Evolutionary conservation across 2,797 vertebrate species (phyloP).

Genomic region (Anguilla obscura): DNA sequence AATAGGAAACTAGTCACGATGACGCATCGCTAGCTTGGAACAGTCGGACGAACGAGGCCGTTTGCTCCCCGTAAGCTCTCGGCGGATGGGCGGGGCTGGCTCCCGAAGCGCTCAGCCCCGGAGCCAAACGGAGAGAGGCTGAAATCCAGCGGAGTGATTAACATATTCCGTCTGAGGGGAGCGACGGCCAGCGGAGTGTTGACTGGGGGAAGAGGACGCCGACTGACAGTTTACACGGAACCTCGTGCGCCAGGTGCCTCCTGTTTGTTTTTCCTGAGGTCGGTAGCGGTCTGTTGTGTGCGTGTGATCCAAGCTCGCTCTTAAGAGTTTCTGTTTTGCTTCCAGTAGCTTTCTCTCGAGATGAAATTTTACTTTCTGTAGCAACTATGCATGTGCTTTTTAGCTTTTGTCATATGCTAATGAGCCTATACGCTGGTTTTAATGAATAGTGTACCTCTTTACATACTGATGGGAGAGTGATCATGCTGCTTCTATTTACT

Average conservation of each 20-base stretch:
- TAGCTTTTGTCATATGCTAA: constrained; percentile 6
- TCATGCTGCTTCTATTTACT: neutral
- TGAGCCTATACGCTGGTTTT: neutral
- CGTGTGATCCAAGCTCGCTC: neutral
- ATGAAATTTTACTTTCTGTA: neutral
- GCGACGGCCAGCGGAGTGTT: neutral
- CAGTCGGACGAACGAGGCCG: neutral
- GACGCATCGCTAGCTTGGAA: neutral
- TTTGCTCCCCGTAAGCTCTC: neutral
- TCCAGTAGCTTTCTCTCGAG: neutral
- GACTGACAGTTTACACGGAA: neutral
- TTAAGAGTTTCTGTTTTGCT: neutral
- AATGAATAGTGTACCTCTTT: neutral
- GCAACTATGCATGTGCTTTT: neutral
- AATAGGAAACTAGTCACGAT: constrained; percentile 17
- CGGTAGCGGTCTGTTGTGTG: neutral
- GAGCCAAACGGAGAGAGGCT: neutral
- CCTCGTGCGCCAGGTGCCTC: neutral
- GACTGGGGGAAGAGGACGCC: neutral
- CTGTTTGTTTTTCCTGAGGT: constrained; percentile 10
- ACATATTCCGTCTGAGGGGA: constrained; percentile 15
- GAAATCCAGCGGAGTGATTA: constrained; percentile 3
- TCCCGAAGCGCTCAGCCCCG: neutral
- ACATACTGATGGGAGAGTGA: neutral
- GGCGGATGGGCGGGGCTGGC: constrained; percentile 29